Evolutionary conservation across 2,113 vertebrate species (phyloP).

Genomic region (Paralichthys olivaceus): DNA sequence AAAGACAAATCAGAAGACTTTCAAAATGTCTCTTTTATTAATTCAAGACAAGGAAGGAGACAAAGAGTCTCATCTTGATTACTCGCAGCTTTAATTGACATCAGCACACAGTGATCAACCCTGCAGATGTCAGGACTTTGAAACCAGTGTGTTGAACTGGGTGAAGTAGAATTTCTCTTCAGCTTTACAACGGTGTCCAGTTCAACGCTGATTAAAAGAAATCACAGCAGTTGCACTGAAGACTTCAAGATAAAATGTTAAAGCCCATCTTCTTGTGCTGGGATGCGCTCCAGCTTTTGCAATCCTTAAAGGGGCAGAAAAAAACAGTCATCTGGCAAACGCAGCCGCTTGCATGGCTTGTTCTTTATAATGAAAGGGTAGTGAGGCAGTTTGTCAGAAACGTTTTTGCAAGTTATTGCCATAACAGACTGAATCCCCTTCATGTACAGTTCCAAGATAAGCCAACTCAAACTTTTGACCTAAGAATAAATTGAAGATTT

Average conservation of each 20-base stretch:
- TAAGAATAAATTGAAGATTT: not conserved
- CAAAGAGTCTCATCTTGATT: conserved; percentile 58
- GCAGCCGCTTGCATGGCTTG: conserved; percentile 16
- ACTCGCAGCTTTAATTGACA: conserved; percentile 60
- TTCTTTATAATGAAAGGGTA: conserved; percentile 26
- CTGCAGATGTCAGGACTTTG: conserved; percentile 9
- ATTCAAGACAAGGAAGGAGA: not conserved
- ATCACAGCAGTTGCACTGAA: conserved; percentile 16
- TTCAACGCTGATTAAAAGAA: conserved; percentile 4
- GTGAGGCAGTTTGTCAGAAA: conserved; percentile 24
- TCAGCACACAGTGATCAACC: conserved; percentile 53
- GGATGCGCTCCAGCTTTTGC: conserved; percentile 27
- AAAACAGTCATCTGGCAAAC: conserved; percentile 35
- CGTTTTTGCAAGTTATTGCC: conserved; percentile 23
- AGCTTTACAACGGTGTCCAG: conserved; percentile 1
- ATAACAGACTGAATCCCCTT: not conserved
- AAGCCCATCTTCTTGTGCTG: conserved; percentile 19
- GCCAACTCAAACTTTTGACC: conserved; percentile 15
- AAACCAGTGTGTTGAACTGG: conserved; percentile 19
- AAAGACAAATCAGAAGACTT: no score
- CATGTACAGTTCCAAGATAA: not conserved
- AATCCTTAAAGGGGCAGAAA: conserved; percentile 18
- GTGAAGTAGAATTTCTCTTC: conserved; percentile 18
- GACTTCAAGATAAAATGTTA: conserved; percentile 27
- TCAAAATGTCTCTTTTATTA: no score